Conservation (phyloP, 2,113 vertebrate genomes). For the Xyrauchen texanus region DNA sequence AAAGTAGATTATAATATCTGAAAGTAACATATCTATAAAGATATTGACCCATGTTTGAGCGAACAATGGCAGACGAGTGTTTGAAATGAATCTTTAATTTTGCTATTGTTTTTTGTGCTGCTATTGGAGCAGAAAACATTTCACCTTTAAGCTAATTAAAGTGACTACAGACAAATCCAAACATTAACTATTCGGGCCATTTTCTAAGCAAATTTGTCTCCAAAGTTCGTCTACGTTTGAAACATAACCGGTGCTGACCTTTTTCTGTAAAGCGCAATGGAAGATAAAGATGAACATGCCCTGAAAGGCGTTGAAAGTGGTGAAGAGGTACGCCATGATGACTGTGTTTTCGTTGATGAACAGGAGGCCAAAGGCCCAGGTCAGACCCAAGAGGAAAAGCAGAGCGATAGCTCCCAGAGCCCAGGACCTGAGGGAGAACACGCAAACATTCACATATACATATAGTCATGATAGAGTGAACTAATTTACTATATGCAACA, state of each 20-base stretch:
- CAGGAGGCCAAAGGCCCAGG: conserved; percentile 91
- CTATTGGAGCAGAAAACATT: background rate
- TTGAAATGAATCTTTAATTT: no score
- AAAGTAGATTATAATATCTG: no score
- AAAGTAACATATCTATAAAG: no score
- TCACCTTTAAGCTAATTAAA: no score
- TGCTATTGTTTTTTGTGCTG: background rate
- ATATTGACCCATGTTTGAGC: no score
- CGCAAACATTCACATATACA: background rate
- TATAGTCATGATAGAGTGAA: background rate
- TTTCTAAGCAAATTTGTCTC: conserved; percentile 16
- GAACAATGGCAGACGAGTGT: no score
- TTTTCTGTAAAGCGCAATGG: conserved; percentile 93
- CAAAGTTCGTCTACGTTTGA: background rate
- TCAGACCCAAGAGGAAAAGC: conserved; percentile 87
- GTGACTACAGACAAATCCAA: no score
- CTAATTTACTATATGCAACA: no score
- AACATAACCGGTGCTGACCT: conserved; percentile 78
- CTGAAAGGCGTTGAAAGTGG: conserved; percentile 93
- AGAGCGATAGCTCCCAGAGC: conserved; percentile 84
- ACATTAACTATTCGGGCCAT: background rate
- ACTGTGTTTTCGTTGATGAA: conserved; percentile 91
- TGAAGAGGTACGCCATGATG: conserved; percentile 92
- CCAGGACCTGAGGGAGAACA: conserved; percentile 79
- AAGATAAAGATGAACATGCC: conserved; percentile 96